phyloP scores from a whole-genome alignment of 1,140 invertebrate species.

The Trialeurodes vaporariorum region DNA sequence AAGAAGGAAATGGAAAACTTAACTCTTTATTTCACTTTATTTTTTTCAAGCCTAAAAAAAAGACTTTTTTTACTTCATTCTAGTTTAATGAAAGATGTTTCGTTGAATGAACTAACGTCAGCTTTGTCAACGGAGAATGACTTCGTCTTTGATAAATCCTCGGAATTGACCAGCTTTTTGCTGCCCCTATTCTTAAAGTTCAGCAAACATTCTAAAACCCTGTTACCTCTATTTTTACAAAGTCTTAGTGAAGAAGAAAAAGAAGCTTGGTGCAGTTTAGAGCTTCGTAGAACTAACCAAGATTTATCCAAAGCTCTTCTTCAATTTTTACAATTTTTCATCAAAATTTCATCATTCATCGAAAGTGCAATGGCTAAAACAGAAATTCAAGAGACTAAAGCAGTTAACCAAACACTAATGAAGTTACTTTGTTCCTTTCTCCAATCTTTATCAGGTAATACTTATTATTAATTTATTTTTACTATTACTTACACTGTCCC shows the following conservation, averaged over 20 bases:
- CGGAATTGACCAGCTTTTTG: background rate
- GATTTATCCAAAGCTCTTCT: background rate
- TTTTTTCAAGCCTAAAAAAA: conserved; percentile 5
- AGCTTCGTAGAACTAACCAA: background rate
- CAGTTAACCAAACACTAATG: background rate
- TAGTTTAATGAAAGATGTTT: background rate
- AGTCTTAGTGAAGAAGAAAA: background rate
- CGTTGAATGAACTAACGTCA: background rate
- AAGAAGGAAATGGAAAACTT: background rate
- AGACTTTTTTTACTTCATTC: background rate
- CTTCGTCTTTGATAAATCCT: background rate
- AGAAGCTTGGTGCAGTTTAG: background rate
- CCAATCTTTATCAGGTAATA: too few relatives aligned
- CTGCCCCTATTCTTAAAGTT: background rate
- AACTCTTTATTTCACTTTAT: background rate
- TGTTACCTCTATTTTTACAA: background rate
- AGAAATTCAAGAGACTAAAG: background rate
- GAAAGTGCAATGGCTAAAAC: background rate
- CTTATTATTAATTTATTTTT: too few relatives aligned
- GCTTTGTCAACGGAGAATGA: background rate
- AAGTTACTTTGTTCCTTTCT: too few relatives aligned
- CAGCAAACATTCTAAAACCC: background rate
- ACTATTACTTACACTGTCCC: too few relatives aligned
- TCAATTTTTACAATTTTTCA: background rate
- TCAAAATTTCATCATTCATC: background rate